A percentile compares a stretch with the other conserved stretches of the same genome.
phyloP scores from a whole-genome alignment of 2,113 vertebrate species.

The Pica pica region DNA sequence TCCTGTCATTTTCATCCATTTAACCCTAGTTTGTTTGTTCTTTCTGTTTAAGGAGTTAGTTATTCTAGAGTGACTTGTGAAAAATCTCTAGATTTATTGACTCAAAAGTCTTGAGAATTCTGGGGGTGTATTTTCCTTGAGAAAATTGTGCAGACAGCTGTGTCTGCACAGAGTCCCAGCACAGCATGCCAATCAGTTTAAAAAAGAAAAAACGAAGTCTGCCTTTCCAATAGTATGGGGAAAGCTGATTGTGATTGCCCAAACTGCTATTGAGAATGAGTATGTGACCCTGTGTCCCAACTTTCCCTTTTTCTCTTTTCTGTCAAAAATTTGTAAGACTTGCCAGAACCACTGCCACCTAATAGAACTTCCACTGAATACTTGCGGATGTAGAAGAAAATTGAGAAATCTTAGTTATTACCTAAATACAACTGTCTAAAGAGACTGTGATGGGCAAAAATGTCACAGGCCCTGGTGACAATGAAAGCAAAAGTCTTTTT shows the following conservation, averaged over 20 bases:
- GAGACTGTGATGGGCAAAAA: background rate
- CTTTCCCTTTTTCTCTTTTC: background rate
- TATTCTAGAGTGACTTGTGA: background rate
- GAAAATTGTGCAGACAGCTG: background rate
- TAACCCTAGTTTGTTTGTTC: background rate
- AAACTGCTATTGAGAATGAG: background rate
- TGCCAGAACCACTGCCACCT: background rate
- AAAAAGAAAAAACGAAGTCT: background rate
- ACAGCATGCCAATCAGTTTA: background rate
- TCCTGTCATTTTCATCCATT: background rate
- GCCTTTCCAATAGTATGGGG: background rate
- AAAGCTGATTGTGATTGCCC: background rate
- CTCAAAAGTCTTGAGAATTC: background rate
- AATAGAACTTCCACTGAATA: background rate
- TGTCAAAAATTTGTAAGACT: background rate
- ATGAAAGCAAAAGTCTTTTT: background rate
- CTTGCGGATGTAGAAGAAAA: background rate
- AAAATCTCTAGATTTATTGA: background rate
- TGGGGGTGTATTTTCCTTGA: background rate
- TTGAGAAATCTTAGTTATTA: background rate
- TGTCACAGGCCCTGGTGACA: background rate
- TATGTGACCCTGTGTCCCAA: background rate
- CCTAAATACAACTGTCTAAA: background rate
- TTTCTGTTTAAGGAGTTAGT: background rate
- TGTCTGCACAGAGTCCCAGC: background rate